A percentile compares a stretch with the other conserved stretches of the same genome.
Evolutionary conservation across 2,113 vertebrate genomes (phyloP).

Genomic region (Nyctibius bracteatus): DNA sequence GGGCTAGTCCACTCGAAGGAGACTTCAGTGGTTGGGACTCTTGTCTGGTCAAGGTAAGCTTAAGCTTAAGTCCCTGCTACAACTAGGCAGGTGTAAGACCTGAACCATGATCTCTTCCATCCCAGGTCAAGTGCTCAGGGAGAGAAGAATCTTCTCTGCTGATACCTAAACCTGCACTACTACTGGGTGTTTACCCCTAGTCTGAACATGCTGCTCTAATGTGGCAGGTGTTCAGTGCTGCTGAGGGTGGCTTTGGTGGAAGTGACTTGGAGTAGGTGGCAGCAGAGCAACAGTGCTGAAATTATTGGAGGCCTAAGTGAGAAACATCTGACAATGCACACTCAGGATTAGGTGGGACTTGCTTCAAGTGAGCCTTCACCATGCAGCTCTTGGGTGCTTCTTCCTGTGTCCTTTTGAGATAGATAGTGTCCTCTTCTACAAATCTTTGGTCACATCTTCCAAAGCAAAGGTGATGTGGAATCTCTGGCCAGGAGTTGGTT

Average conservation of each 20-base stretch:
- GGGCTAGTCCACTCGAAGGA: no score
- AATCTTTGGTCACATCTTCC: not conserved
- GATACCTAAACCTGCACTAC: not conserved
- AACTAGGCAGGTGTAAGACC: not conserved
- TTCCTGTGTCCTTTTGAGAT: not conserved
- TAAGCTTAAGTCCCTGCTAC: not conserved
- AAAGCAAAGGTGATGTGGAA: not conserved
- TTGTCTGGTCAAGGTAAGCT: not conserved
- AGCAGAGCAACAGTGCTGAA: not conserved
- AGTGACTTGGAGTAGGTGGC: not conserved
- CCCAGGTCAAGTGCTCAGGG: not conserved
- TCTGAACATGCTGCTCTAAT: not conserved
- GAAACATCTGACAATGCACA: not conserved
- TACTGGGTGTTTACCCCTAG: rapidly evolving
- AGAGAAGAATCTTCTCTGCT: not conserved
- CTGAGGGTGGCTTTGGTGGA: not conserved
- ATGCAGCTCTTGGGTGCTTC: not conserved
- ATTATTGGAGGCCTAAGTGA: not conserved
- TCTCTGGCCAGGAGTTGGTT: not conserved
- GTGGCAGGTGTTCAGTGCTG: not conserved
- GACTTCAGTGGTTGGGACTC: not conserved
- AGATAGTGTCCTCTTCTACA: rapidly evolving
- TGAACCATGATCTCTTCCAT: not conserved
- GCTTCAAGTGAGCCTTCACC: not conserved
- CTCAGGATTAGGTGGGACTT: not conserved